phyloP scores from a whole-genome alignment of 2,113 vertebrate genomes.

The Pituophis catenifer region DNA sequence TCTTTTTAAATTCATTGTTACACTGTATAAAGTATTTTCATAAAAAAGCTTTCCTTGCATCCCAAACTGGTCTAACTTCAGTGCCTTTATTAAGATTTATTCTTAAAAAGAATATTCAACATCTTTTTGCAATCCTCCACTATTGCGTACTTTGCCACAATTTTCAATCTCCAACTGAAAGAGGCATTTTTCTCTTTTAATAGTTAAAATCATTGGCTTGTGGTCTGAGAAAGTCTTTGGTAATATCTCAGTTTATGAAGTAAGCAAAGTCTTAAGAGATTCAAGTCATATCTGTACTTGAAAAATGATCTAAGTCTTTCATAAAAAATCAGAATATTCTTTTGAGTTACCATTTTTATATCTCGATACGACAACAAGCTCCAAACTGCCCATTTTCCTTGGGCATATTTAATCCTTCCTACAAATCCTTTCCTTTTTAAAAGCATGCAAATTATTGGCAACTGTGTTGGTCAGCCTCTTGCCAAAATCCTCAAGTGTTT shows the following conservation, averaged over 20 bases:
- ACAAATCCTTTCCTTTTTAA: not conserved
- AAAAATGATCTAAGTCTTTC: not conserved
- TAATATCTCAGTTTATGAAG: not conserved
- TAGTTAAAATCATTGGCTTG: not conserved
- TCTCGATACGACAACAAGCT: not conserved
- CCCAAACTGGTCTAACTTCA: not conserved
- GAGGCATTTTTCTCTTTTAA: not conserved
- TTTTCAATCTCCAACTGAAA: not conserved
- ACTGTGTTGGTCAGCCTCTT: not conserved
- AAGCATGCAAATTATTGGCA: not conserved
- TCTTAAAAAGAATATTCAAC: not conserved
- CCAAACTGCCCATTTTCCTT: not conserved
- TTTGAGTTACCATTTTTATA: not conserved
- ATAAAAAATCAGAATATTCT: not conserved
- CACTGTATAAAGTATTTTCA: not conserved
- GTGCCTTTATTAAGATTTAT: not conserved
- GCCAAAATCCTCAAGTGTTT: not conserved
- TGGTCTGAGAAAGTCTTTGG: not conserved
- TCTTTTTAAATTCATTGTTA: not conserved
- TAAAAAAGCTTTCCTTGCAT: not conserved
- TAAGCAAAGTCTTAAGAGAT: not conserved
- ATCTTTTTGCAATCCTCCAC: not conserved
- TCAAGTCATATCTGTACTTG: not conserved
- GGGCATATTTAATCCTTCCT: not conserved
- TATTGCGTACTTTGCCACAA: not conserved